Conservation (phyloP, 1,140 invertebrate species). For the Parapsyche elsis region DNA sequence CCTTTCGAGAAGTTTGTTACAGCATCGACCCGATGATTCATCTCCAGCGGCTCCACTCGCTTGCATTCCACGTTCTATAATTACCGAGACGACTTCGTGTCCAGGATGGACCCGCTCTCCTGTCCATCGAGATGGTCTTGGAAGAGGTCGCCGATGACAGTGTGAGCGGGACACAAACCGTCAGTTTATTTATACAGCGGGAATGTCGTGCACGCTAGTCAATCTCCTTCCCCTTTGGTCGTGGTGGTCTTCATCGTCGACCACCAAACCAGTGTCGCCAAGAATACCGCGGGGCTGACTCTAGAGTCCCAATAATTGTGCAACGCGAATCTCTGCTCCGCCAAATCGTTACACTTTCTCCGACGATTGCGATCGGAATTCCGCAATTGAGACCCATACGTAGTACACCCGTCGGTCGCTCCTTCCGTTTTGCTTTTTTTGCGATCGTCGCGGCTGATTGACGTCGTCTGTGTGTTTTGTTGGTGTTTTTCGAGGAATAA, state of each 20-base stretch:
- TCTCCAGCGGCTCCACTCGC: no score
- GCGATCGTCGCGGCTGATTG: not conserved
- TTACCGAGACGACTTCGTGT: no score
- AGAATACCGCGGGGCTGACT: constrained; percentile 39
- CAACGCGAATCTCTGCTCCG: constrained; percentile 19
- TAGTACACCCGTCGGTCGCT: constrained; percentile 28
- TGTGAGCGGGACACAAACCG: no score
- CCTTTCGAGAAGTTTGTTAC: no score
- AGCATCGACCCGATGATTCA: no score
- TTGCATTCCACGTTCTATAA: no score
- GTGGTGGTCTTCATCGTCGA: not conserved
- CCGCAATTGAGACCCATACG: constrained; percentile 50
- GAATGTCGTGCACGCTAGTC: constrained; percentile 26
- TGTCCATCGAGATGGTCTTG: no score
- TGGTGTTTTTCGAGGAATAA: constrained; percentile 4
- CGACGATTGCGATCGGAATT: constrained; percentile 43
- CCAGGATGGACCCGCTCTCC: no score
- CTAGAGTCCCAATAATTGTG: constrained; percentile 41
- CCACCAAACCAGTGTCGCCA: constrained; percentile 21
- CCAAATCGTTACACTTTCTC: constrained; percentile 53
- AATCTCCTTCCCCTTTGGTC: not conserved
- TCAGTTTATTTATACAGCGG: constrained; percentile 25
- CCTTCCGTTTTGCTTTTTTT: not conserved
- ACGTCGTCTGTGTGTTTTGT: not conserved
- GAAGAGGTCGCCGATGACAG: no score